Evolutionary conservation across 1,140 invertebrate genomes (phyloP).

Genomic region (Drosophila bocqueti): DNA sequence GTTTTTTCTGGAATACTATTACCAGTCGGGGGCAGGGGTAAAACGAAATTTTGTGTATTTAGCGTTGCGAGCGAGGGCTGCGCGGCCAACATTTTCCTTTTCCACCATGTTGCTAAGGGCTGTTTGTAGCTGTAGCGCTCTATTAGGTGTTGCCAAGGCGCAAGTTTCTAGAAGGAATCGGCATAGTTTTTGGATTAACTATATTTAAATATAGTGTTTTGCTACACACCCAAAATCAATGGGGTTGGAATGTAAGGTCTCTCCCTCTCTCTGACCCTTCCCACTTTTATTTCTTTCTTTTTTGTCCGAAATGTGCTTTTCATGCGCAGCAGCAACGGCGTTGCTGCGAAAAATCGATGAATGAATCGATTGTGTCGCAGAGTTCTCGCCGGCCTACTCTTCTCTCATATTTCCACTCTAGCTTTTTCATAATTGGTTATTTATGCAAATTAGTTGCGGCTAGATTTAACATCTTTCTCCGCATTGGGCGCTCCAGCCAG

Average conservation of each 20-base stretch:
- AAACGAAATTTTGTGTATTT: constrained; percentile 80
- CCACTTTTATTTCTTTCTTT: constrained; percentile 10
- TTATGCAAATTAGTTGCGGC: constrained; percentile 54
- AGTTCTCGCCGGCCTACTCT: constrained; percentile 27
- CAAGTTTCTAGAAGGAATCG: constrained; percentile 52
- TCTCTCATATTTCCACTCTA: constrained; percentile 1
- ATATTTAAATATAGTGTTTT: constrained; percentile 52
- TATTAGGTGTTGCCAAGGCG: constrained; percentile 58
- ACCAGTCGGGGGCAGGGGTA: constrained; percentile 23
- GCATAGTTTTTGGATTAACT: constrained; percentile 60
- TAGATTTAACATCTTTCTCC: constrained; percentile 31
- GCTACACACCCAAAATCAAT: constrained; percentile 51
- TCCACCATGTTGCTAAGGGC: constrained; percentile 73
- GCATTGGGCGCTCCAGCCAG: constrained; percentile 30
- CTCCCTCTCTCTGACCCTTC: constrained; percentile 13
- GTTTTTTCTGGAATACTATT: constrained; percentile 21
- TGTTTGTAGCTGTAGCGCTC: constrained; percentile 62
- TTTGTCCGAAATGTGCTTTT: constrained; percentile 71
- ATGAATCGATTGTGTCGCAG: constrained; percentile 81
- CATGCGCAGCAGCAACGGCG: constrained; percentile 70
- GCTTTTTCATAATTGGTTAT: constrained; percentile 29
- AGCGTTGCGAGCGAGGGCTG: constrained; percentile 64
- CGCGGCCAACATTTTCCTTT: constrained; percentile 49
- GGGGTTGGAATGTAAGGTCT: constrained; percentile 4
- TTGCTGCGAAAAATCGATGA: constrained; percentile 84